Evolutionary conservation across 1,140 invertebrate species (phyloP).

Genomic region (Drosophila kohkoa): DNA sequence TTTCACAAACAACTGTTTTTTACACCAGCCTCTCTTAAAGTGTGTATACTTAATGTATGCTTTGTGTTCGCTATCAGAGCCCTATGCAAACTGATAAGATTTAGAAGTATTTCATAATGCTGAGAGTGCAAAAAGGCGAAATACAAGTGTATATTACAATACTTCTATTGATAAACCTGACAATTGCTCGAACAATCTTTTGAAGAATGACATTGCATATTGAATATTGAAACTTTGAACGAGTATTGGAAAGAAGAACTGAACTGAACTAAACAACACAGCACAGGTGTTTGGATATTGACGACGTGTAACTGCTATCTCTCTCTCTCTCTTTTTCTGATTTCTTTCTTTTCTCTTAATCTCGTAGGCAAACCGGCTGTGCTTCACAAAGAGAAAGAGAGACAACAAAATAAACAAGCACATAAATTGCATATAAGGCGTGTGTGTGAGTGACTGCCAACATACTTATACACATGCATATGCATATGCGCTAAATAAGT

Average conservation of each 20-base stretch:
- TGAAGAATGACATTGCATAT: conserved; percentile 40
- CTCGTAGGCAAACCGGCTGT: conserved; percentile 53
- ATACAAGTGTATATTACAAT: conserved; percentile 29
- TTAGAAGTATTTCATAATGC: conserved; percentile 43
- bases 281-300: conserved; percentile 4
- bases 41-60: conserved; percentile 7
- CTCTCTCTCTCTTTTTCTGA: conserved; percentile 8
- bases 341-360: conserved; percentile 20
- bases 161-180: conserved; percentile 42
- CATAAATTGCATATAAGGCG: conserved; percentile 72
- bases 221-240: conserved; percentile 60
- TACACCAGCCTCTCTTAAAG: conserved; percentile 13
- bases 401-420: conserved; percentile 53
- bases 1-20: conserved; percentile 32
- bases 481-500: conserved; percentile 8
- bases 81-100: conserved; percentile 57
- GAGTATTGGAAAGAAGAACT: conserved; percentile 13
- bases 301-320: conserved; percentile 30
- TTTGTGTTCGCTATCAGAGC: conserved; percentile 36
- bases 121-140: conserved; percentile 28
- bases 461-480: not conserved
- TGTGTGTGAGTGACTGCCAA: conserved; percentile 30
- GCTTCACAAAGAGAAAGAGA: conserved; percentile 19
- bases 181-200: conserved; percentile 66
- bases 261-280: not conserved